Evolutionary conservation across 1,140 invertebrate species (phyloP).

Genomic region (Drusus annulatus): DNA sequence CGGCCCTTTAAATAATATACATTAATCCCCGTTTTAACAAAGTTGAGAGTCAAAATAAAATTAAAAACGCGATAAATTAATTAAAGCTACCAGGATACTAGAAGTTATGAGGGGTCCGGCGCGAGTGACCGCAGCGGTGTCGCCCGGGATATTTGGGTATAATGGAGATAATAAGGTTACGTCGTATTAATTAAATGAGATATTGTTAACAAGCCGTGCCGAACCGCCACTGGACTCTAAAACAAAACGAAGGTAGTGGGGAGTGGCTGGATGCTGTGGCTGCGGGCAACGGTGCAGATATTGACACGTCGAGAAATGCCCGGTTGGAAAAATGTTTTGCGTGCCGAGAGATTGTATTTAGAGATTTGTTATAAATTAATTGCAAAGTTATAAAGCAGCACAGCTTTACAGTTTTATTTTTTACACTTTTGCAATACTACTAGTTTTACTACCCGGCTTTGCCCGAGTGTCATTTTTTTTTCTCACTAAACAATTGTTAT

Average conservation of each 20-base stretch:
- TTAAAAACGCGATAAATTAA: neutral
- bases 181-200: conserved; percentile 58
- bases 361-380: too few species aligned
- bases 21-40: neutral
- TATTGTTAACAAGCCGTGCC: conserved; percentile 55
- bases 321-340: too few species aligned
- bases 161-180: conserved; percentile 50
- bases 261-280: conserved; percentile 38
- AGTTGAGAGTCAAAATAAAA: neutral
- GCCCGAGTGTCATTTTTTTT: too few species aligned
- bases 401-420: too few species aligned
- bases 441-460: too few species aligned
- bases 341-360: too few species aligned
- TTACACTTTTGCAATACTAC: too few species aligned
- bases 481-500: too few species aligned
- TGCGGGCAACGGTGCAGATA: conserved; percentile 6
- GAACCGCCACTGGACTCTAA: conserved; percentile 52
- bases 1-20: too few species aligned
- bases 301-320: neutral
- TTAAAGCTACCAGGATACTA: neutral
- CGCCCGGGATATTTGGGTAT: conserved; percentile 18
- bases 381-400: too few species aligned
- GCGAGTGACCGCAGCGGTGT: neutral
- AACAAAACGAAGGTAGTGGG: conserved; percentile 53
- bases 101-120: neutral